These are phyloP conservation scores for Zhuqinia jingwanae DNA, from an alignment of 2,888 invertebrate genomes.

Conservation along the genomic window DNA sequence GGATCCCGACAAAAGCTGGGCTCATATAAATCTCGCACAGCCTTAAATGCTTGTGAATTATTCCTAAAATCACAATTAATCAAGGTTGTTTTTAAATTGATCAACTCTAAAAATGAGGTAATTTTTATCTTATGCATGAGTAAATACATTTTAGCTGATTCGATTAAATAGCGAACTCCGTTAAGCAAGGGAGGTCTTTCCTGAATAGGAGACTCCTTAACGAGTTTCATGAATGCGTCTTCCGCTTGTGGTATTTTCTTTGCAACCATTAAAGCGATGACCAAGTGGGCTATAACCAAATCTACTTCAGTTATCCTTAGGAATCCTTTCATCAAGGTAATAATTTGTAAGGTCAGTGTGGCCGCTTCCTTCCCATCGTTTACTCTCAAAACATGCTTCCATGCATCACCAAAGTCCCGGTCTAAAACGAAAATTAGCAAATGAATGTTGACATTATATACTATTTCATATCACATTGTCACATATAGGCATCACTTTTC, in stretches of 20 bases:
- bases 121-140: no score
- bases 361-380: conserved; percentile 74
- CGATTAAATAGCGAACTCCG: conserved; percentile 73
- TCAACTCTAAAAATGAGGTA: no score
- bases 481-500: no score
- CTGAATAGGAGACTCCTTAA: conserved; percentile 67
- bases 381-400: conserved; percentile 74
- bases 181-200: conserved; percentile 74
- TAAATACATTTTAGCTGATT: conserved; percentile 74
- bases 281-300: conserved; percentile 72
- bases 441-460: no score
- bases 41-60: conserved; percentile 66
- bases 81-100: no score
- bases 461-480: no score
- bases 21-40: conserved; percentile 72
- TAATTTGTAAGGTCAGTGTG: conserved; percentile 60
- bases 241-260: conserved; percentile 73
- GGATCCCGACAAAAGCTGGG: conserved; percentile 75
- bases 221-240: conserved; percentile 67
- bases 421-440: conserved; percentile 65
- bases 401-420: conserved; percentile 74
- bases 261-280: conserved; percentile 68
- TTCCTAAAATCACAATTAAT: no score
- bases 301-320: conserved; percentile 72
- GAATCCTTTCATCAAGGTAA: conserved; percentile 54